Conservation (phyloP, 2,797 vertebrate genomes). For the Sardinella longiceps region DNA sequence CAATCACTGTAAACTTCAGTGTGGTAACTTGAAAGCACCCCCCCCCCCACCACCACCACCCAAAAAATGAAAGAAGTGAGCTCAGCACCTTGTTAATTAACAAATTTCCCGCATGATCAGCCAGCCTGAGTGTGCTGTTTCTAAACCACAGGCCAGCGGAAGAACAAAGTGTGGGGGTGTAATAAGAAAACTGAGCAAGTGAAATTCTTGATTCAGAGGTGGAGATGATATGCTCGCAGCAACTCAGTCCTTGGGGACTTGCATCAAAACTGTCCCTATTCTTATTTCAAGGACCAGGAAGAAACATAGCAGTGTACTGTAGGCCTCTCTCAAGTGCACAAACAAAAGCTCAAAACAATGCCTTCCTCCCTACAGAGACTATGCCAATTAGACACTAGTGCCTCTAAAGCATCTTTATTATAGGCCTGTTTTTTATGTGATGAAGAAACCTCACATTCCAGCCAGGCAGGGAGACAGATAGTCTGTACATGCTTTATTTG, state of each 20-base stretch:
- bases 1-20: constrained; percentile 63
- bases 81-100: constrained; percentile 69
- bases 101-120: constrained; percentile 66
- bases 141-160: constrained; percentile 35
- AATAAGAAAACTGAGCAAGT: background rate
- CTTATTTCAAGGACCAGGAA: background rate
- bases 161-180: background rate
- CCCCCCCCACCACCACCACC: constrained; percentile 62
- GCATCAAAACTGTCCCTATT: constrained; percentile 10
- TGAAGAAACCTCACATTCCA: background rate
- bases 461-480: background rate
- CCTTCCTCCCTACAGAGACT: background rate
- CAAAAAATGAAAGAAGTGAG: constrained; percentile 63
- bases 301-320: background rate
- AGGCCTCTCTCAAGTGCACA: constrained; percentile 5
- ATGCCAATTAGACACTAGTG: constrained; percentile 11
- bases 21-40: constrained; percentile 65
- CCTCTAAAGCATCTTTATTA: background rate
- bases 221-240: background rate
- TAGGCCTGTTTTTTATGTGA: background rate
- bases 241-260: background rate
- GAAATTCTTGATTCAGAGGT: background rate
- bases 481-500: background rate
- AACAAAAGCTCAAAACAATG: constrained; percentile 14
- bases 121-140: constrained; percentile 63